Evolutionary conservation across 2,113 vertebrate genomes (phyloP).

Genomic region (Uria lomvia): DNA sequence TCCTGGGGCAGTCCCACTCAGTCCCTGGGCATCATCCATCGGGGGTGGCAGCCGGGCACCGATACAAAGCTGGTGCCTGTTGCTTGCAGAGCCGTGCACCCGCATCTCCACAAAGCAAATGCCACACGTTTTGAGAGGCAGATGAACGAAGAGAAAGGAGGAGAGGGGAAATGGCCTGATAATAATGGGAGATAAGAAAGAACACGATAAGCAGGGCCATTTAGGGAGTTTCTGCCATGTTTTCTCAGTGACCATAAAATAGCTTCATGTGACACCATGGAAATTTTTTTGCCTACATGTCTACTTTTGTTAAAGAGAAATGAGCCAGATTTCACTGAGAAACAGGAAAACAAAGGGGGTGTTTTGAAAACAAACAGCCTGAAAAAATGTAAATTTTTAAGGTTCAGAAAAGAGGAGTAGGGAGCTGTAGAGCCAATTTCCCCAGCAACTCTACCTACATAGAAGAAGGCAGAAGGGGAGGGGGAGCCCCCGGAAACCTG

Average conservation of each 20-base stretch:
- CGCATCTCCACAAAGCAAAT: not conserved
- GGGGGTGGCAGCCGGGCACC: accelerated
- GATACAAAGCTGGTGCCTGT: not conserved
- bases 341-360: not conserved
- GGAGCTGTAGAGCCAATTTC: not conserved
- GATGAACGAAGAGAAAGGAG: not conserved
- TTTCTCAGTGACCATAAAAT: not conserved
- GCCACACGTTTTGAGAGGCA: not conserved
- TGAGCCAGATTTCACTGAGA: not conserved
- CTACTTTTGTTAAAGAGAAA: not conserved
- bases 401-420: not conserved
- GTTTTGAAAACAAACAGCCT: not conserved
- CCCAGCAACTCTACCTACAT: not conserved
- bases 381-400: not conserved
- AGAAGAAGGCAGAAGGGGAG: not conserved
- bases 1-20: not conserved
- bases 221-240: not conserved
- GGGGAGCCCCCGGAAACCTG: not conserved
- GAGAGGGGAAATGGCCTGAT: not conserved
- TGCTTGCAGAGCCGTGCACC: not conserved
- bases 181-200: not conserved
- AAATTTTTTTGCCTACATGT: not conserved
- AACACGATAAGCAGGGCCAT: not conserved
- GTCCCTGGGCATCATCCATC: not conserved
- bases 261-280: not conserved